phyloP scores from a whole-genome alignment of 2,113 vertebrate species.

The Actenoides lindsayi region DNA sequence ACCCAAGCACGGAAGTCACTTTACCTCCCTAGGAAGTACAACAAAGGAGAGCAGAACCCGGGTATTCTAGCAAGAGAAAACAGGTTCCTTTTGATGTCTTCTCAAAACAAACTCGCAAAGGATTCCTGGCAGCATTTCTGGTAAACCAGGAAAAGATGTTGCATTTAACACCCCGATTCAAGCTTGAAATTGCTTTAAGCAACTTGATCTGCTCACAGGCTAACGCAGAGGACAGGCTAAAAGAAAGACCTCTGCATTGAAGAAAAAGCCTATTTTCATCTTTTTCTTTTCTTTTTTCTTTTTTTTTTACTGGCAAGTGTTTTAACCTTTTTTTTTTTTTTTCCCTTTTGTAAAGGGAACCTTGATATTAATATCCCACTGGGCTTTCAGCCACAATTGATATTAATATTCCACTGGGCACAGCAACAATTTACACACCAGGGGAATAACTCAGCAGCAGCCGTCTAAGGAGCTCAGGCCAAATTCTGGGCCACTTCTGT shows the following conservation, averaged over 20 bases:
- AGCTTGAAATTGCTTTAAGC: neutral
- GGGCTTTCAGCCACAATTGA: neutral
- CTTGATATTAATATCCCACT: neutral
- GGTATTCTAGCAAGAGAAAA: neutral
- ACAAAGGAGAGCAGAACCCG: neutral
- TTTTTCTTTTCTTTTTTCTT: neutral
- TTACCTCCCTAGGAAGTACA: neutral
- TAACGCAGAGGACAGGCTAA: neutral
- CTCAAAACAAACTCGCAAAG: neutral
- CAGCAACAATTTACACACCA: too few relatives aligned
- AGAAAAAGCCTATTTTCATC: neutral
- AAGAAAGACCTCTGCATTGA: neutral
- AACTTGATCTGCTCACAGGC: neutral
- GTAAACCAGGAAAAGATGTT: neutral
- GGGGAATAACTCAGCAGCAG: neutral
- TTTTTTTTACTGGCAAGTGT: fast-evolving
- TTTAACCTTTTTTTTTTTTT: neutral
- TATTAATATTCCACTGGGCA: neutral
- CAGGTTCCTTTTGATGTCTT: neutral
- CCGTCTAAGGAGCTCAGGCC: fast-evolving
- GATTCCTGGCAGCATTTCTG: neutral
- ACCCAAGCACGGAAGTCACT: neutral
- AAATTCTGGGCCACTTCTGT: neutral
- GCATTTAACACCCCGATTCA: neutral
- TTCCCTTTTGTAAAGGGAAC: too few relatives aligned